Base-by-base conservation (phyloP, 2,888 invertebrate species). In the Calameuta idolon region DNA sequence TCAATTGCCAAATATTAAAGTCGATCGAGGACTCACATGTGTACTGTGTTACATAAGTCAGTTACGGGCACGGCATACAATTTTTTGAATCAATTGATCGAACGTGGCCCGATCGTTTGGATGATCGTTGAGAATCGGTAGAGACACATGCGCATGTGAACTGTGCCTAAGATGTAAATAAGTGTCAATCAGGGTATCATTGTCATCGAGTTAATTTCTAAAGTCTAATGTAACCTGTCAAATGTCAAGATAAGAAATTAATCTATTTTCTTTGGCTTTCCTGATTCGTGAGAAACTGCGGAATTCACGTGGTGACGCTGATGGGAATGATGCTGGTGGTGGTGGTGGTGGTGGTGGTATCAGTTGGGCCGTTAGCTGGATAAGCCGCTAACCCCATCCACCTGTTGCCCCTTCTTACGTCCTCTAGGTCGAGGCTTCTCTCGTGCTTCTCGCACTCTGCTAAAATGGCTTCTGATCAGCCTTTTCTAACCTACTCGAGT, bases 371-470 rank as follows among this genome's bases (percentile, higher is more conserved):
- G 90, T 90, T 89, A 89, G 90, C 89, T 81, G 90, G 91, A 91
- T 91, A 90, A 91, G 90, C 91, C 86, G 88, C 90, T 91, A 91
- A 91, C 89, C 87, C 90, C 90, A 89, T 91, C 91, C 91, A 91
- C 91, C 91, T 91, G 91, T 91, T 91, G 91, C 91, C 90, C 88
- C 87, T 89, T 89, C 90, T 91, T 90, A 89, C 85, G 81, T 85
- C 83, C 83, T 82, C 30, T 55, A 31, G 33, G 77, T 55, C 75
- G 30, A 30, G 69, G 69, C 69, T 55, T 69, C 74, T 71, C 76
- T 35, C 40, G 69, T 75, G 76, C 34, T 31, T 55, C 69, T 76
- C 40, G 73, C 77, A 30, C 74, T 76, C 76, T 71, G 69, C 71
- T 31, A 9, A 71, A 71, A 33, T 33, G 71, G 12, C 71, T 31